These are phyloP conservation scores for Drosophila siamana DNA, from an alignment of 2,888 invertebrate species.

Conservation along the genomic window DNA sequence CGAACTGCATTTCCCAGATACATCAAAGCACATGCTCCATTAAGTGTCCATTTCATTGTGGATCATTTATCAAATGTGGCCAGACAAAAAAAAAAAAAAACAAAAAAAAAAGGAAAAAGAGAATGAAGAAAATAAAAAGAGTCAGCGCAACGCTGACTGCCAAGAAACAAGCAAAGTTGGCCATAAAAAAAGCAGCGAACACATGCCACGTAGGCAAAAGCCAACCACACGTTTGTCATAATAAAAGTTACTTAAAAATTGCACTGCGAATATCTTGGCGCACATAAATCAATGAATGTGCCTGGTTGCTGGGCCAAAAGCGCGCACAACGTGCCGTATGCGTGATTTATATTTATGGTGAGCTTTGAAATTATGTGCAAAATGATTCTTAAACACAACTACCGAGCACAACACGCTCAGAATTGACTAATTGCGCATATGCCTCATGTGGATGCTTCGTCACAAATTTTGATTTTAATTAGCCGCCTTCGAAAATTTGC, in stretches of 20 bases:
- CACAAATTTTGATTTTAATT: slow-evolving; percentile 39
- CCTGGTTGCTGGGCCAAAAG: slow-evolving; percentile 7
- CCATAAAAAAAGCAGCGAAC: slow-evolving; percentile 13
- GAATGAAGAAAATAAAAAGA: slow-evolving; percentile 6
- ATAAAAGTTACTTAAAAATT: slow-evolving; percentile 75
- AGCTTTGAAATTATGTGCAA: slow-evolving; percentile 30
- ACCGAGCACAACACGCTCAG: background rate
- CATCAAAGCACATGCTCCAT: slow-evolving; percentile 49
- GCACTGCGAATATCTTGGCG: slow-evolving; percentile 57
- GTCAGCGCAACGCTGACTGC: slow-evolving; percentile 11
- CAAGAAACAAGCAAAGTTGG: slow-evolving; percentile 14
- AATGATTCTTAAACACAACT: slow-evolving; percentile 7
- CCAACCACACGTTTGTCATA: slow-evolving; percentile 68
- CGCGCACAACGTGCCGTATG: slow-evolving; percentile 41
- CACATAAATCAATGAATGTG: slow-evolving; percentile 69
- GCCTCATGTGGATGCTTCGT: slow-evolving; percentile 4
- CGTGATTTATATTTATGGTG: slow-evolving; percentile 45
- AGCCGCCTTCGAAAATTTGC: slow-evolving; percentile 19
- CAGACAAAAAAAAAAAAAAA: slow-evolving; percentile 12
- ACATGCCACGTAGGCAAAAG: slow-evolving; percentile 42
- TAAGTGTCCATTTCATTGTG: slow-evolving; percentile 61
- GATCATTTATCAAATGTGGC: slow-evolving; percentile 57
- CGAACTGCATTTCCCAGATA: too few relatives aligned
- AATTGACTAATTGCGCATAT: slow-evolving; percentile 36
- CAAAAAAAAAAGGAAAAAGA: background rate